Percentiles rank a stretch among this genome's conserved stretches.
These are phyloP conservation scores for Thamnophis sirtalis DNA, from an alignment of 2,113 vertebrate species.

Conservation along the genomic window DNA sequence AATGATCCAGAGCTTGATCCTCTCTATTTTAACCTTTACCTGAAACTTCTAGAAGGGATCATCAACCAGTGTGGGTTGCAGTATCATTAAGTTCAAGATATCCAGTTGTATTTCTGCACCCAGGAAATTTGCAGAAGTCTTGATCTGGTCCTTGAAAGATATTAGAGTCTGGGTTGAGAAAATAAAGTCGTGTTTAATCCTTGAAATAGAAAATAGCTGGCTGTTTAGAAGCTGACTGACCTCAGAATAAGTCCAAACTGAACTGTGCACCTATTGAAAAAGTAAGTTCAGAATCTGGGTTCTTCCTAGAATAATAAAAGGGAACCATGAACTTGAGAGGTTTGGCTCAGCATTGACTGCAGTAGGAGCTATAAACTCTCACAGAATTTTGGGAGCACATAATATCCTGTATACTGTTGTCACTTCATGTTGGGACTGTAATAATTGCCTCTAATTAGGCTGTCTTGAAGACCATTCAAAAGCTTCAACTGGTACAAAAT, in stretches of 20 bases:
- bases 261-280: neutral
- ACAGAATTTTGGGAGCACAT: neutral
- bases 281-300: neutral
- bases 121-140: neutral
- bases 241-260: neutral
- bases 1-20: neutral
- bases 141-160: neutral
- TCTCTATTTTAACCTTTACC: neutral
- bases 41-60: neutral
- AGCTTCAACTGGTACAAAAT: neutral
- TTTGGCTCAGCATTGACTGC: neutral
- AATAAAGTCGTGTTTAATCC: neutral
- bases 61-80: neutral
- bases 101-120: neutral
- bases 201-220: neutral
- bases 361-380: neutral
- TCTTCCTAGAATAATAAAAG: neutral
- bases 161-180: neutral
- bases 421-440: neutral
- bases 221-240: neutral
- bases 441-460: neutral
- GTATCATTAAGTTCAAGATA: neutral
- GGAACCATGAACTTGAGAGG: neutral
- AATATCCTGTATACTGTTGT: neutral
- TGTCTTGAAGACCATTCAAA: neutral